Evolutionary conservation across 2,113 vertebrate species (phyloP).

Genomic region (Sceloporus tristichus): DNA sequence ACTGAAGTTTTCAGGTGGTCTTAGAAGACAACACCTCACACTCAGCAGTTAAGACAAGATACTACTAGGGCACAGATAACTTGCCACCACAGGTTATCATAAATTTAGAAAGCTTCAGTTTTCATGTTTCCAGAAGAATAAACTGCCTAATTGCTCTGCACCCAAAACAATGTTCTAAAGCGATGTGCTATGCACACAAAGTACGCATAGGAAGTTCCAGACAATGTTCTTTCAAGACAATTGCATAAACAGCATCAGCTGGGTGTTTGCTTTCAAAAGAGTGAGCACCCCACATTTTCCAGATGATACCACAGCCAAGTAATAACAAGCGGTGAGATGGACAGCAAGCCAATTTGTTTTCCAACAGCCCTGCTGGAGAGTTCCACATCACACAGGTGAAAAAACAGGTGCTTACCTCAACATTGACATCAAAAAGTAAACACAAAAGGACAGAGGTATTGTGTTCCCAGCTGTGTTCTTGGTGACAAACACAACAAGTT

Average conservation of each 20-base stretch:
- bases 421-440: background rate
- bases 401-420: background rate
- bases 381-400: background rate
- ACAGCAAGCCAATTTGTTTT: too few species aligned
- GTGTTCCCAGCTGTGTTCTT: background rate
- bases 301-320: background rate
- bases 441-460: background rate
- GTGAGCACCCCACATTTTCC: background rate
- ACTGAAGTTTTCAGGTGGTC: too few species aligned
- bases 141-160: background rate
- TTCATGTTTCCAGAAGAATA: background rate
- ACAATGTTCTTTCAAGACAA: background rate
- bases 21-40: background rate
- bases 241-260: constrained; percentile 1
- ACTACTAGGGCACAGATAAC: background rate
- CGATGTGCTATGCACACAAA: background rate
- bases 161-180: background rate
- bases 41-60: background rate
- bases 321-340: background rate
- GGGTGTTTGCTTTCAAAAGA: background rate
- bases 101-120: background rate
- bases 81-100: background rate
- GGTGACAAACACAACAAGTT: background rate
- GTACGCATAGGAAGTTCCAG: background rate
- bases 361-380: background rate